Evolutionary conservation across 2,113 vertebrate species (phyloP).

Genomic region (Python bivittatus): DNA sequence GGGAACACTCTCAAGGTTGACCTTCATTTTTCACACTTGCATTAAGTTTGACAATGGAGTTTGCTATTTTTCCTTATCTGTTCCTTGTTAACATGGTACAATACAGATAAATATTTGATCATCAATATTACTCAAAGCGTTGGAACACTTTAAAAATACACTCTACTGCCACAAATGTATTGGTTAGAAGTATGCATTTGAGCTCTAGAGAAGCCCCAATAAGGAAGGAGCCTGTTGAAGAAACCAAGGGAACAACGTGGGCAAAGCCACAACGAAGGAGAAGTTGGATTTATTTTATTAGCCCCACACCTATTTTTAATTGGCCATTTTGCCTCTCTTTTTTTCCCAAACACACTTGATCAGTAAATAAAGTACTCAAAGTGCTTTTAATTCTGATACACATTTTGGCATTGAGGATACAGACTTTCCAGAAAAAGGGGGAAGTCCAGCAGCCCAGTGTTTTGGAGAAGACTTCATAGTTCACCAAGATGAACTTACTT

Average conservation of each 20-base stretch:
- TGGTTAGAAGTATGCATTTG: constrained; percentile 63
- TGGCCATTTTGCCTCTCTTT: constrained; percentile 37
- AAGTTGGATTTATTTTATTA: constrained; percentile 53
- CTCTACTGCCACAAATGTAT: constrained; percentile 62
- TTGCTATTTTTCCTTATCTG: constrained; percentile 62
- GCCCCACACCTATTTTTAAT: constrained; percentile 52
- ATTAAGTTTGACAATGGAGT: constrained; percentile 63
- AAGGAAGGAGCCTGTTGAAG: constrained; percentile 54
- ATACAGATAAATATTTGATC: constrained; percentile 61
- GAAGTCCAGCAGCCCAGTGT: constrained; percentile 51
- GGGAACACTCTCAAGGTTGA: constrained; percentile 61
- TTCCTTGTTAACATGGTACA: constrained; percentile 63
- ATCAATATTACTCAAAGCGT: constrained; percentile 59
- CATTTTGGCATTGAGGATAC: constrained; percentile 42
- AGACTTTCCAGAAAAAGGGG: constrained; percentile 54
- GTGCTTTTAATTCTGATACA: constrained; percentile 62
- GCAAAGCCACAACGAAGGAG: constrained; percentile 44
- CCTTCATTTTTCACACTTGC: constrained; percentile 32
- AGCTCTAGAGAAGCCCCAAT: constrained; percentile 66
- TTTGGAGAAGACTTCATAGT: constrained; percentile 52
- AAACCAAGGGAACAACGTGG: constrained; percentile 42
- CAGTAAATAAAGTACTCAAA: constrained; percentile 59
- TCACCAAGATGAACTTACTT: constrained; percentile 51
- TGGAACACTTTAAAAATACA: constrained; percentile 65
- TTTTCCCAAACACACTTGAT: constrained; percentile 60